A percentile compares a stretch with the other conserved stretches of the same genome.
Conservation (phyloP, 2,113 vertebrate species). For the Halcyon malimbica region DNA sequence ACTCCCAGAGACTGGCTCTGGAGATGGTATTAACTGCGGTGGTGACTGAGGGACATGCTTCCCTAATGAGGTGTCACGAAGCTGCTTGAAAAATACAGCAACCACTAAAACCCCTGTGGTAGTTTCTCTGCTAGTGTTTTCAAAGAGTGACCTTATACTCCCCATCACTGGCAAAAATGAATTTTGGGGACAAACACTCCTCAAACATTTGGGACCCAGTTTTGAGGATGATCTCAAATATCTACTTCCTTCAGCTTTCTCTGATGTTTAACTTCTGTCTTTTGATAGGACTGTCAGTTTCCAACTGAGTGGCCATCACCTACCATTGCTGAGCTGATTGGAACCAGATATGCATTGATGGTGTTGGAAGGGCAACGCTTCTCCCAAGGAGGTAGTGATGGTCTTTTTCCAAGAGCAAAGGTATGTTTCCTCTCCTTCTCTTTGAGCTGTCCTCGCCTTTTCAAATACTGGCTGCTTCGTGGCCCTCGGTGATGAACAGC, state of each 20-base stretch:
- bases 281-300: neutral
- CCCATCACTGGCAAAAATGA: neutral
- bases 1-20: neutral
- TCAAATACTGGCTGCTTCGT: neutral
- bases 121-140: neutral
- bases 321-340: constrained; percentile 66
- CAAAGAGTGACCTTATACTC: neutral
- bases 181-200: neutral
- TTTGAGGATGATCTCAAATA: neutral
- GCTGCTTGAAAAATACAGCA: neutral
- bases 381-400: neutral
- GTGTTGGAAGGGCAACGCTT: neutral
- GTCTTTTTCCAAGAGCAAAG: constrained; percentile 27
- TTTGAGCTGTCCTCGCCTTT: neutral
- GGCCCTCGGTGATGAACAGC: neutral
- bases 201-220: neutral
- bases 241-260: neutral
- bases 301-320: neutral
- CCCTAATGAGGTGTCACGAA: neutral
- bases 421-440: neutral
- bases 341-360: neutral
- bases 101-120: neutral
- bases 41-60: neutral
- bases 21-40: neutral
- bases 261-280: neutral